Base-by-base conservation (phyloP, 2,797 vertebrate genomes). In the Nannoperca obscura region DNA sequence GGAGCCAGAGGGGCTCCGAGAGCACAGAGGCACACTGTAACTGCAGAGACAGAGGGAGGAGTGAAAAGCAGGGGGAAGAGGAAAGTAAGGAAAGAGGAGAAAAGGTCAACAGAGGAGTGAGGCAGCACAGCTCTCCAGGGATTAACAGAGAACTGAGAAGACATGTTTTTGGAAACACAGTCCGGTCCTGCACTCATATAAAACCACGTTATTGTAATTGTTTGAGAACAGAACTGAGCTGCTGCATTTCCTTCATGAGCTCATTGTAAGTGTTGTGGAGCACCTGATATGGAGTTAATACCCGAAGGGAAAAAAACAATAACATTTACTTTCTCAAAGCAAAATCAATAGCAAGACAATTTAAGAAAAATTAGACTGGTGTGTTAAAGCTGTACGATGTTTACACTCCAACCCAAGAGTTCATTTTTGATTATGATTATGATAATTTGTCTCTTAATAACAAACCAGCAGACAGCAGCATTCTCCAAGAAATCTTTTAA, bases 321-420 rank as follows among this genome's bases (percentile, higher is more conserved):
- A 42, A 42, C 71, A 61, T 47, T 34, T 59, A 36, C 2, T 34
- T 64, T 73, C 36, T 22, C 76, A 36, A 60, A 46, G 53, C 4
- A 17, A 34, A 81, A 80, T 68, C 62, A 69, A 79, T 71, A 38
- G 38, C 68, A 60, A 54, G 46, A 74, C 58, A 22, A 78, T 74
- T 49, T 34, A 12, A 32, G 67, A 60, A 60, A 72, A 24, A 55
- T 14, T 1, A 9, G 5, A 55, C 13, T 14, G 9, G 24, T 27
- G 24, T 27, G 24, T 27, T 27, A 2, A 27, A 27, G 24, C 24
- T 27, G 24, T 27, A 27, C 24, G 24, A 27, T 27, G 24, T 27
- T 27, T 27, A 27, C 24, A 27, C 24, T 27, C 24, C 24, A 27
- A 27, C 24, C 24, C 24, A 27, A 27, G 24, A 27, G 24, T 27